phyloP scores from a whole-genome alignment of 2,888 invertebrate genomes.

The Drosophila atripex region DNA sequence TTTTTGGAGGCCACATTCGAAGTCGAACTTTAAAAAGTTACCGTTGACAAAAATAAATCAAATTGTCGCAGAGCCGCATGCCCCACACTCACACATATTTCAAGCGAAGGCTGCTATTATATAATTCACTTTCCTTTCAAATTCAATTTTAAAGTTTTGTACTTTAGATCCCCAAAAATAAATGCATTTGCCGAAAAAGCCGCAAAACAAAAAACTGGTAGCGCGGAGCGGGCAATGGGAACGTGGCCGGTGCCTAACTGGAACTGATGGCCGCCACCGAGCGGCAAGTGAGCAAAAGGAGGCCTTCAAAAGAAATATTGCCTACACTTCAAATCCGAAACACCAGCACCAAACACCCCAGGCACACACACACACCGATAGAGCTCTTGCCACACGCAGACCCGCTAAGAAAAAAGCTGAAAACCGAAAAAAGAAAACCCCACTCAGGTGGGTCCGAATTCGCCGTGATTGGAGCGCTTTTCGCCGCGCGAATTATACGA shows the following conservation, averaged over 20 bases:
- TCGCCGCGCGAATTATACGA: constrained; percentile 10
- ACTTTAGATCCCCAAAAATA: constrained; percentile 10
- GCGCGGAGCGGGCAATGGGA: constrained; percentile 24
- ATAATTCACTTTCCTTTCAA: constrained; percentile 26
- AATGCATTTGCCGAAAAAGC: constrained; percentile 29
- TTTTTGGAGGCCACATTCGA: not conserved
- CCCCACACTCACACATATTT: not conserved
- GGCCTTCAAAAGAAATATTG: constrained; percentile 43
- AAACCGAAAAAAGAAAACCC: constrained; percentile 22
- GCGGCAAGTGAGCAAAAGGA: constrained; percentile 39
- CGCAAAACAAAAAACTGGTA: constrained; percentile 36
- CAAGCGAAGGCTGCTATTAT: constrained; percentile 4
- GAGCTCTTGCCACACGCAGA: constrained; percentile 32
- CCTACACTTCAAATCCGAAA: constrained; percentile 42
- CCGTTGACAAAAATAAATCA: not conserved
- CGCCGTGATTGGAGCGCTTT: constrained; percentile 25
- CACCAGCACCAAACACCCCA: constrained; percentile 15
- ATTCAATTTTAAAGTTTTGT: constrained; percentile 13
- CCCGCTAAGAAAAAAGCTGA: constrained; percentile 25
- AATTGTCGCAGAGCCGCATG: not conserved
- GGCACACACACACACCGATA: constrained; percentile 22
- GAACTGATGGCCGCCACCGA: constrained; percentile 38
- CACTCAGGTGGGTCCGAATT: constrained; percentile 12
- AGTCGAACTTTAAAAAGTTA: not conserved
- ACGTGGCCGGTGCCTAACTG: constrained; percentile 46